Percentiles rank a stretch among this genome's conserved stretches.
Evolutionary conservation across 2,797 vertebrate genomes (phyloP).

Genomic region (Vireo griseus): DNA sequence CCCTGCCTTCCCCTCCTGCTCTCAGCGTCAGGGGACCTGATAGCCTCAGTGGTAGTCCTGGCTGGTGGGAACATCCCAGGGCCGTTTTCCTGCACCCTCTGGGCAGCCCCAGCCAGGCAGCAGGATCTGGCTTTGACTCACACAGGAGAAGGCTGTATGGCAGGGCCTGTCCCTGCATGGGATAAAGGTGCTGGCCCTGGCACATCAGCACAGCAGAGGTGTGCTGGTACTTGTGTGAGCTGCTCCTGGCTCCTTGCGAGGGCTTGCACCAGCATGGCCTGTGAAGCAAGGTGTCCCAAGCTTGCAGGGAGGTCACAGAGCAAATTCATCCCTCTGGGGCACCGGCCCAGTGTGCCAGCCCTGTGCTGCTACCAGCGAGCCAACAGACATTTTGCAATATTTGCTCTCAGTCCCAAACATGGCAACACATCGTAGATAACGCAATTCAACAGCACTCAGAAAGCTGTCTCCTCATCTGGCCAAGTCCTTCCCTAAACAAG

Average conservation of each 20-base stretch:
- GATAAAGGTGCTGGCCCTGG: neutral
- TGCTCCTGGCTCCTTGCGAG: neutral
- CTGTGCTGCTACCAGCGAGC: neutral
- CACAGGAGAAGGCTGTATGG: neutral
- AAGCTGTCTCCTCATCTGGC: slow-evolving; percentile 4
- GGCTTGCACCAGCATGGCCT: neutral
- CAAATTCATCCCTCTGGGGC: neutral
- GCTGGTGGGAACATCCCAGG: too few relatives aligned
- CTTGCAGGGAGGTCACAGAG: neutral
- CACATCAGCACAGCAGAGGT: neutral
- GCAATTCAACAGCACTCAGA: neutral
- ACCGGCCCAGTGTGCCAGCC: neutral
- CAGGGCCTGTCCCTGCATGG: neutral
- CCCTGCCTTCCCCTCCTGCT: neutral
- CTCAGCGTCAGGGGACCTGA: rapidly evolving
- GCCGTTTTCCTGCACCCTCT: neutral
- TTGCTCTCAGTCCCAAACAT: neutral
- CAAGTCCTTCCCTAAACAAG: neutral
- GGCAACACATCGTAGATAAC: neutral
- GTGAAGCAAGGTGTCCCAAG: neutral
- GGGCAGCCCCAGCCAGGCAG: neutral
- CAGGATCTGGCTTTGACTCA: neutral
- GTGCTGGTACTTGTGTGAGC: neutral
- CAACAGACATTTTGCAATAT: neutral
- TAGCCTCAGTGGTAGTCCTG: rapidly evolving